Base-by-base conservation (phyloP, 2,888 invertebrate species). In the Lasius platythorax region DNA sequence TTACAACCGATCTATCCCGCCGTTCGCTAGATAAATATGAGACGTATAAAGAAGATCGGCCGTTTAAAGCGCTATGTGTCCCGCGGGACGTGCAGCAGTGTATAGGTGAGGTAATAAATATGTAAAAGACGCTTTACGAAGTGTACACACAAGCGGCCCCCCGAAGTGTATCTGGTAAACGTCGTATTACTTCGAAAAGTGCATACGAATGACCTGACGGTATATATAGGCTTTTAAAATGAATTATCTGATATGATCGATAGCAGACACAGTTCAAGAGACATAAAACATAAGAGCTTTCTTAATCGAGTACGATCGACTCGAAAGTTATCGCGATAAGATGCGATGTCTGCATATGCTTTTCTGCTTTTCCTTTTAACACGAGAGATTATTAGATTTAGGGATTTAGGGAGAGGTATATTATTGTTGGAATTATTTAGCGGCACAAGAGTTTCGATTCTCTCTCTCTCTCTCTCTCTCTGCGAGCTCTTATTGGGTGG, bases 11-110 rank as follows among this genome's bases (percentile, higher is more conserved):
- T 86, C 85, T 61, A 76, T 82, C 53, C 72, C 46, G 73, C 64
- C 40, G 15, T 76, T 67, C 37, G 58, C 76, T 50, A 82, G 84
- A 83, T 82, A 91, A 91, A 89, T 87, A 86, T 79, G 82, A 86
- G 82, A 70, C 63, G 73, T 76, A 85, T 79, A 87, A 87, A 88
- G 81, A 84, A 72, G 58, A 79, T 79, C 82, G 88, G 79, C 87
- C 91, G 89, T 90, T 92, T 90, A 91, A 92, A 88, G 67, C 85
- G 64, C 87, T 88, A 92, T 92, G 90, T 63, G 85, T 85, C 92
- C 89, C 90, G n/a, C 6, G 91, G 86, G 92, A 89, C 78, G n/a
- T 82, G 76, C 82, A 83, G 64, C 66, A 82, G 72, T 23, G 23
- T 67, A 85, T 83, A 84, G 75, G 67, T 84, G 67, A 11, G 33